These are phyloP conservation scores for Lepus europaeus DNA, from an alignment of 2,113 vertebrate species.

Conservation along the genomic window DNA sequence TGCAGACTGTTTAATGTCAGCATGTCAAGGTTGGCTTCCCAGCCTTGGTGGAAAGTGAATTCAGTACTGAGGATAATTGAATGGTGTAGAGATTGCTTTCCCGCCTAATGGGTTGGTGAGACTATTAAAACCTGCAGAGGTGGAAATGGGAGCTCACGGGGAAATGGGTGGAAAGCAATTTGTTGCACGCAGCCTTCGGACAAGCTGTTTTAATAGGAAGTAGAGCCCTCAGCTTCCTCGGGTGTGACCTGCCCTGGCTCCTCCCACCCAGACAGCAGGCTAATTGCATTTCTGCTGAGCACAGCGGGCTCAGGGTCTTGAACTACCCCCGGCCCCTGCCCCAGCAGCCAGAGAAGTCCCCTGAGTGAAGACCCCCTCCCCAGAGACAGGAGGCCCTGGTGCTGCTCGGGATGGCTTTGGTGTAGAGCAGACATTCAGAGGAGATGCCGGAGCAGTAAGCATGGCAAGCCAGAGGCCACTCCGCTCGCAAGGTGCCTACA, in stretches of 20 bases:
- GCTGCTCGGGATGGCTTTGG: neutral
- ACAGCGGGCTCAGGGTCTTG: neutral
- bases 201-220: conserved; percentile 36
- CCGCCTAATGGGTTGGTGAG: conserved; percentile 27
- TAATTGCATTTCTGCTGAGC: neutral
- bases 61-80: conserved; percentile 55
- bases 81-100: conserved; percentile 38
- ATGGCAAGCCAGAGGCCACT: neutral
- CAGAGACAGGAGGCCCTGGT: neutral
- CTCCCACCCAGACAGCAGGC: neutral
- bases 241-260: neutral
- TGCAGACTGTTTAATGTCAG: conserved; percentile 30
- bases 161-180: conserved; percentile 57
- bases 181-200: conserved; percentile 30
- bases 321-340: neutral
- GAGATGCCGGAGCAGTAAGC: neutral
- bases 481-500: neutral
- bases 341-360: neutral
- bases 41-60: conserved; percentile 51
- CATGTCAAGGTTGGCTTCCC: conserved; percentile 17
- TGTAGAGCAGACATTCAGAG: neutral
- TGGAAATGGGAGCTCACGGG: conserved; percentile 52
- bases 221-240: neutral
- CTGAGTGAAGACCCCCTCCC: neutral
- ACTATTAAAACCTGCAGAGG: conserved; percentile 61